phyloP scores from a whole-genome alignment of 1,140 invertebrate species.

The Psilanteris sp. region DNA sequence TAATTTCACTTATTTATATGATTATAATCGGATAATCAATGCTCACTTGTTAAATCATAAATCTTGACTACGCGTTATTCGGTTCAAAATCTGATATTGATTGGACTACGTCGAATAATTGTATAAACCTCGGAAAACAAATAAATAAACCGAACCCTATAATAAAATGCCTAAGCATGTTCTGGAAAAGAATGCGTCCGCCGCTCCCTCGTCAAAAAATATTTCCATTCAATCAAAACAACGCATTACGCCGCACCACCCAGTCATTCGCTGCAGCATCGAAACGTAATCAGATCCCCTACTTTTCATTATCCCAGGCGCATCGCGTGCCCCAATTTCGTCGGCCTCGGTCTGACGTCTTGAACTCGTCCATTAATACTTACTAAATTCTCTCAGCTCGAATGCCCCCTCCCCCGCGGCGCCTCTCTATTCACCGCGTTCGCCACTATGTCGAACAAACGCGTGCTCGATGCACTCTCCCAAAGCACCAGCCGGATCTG shows the following conservation, averaged over 20 bases:
- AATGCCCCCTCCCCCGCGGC: not conserved
- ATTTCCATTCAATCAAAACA: slow-evolving; percentile 24
- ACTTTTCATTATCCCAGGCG: slow-evolving; percentile 28
- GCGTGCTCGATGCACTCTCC: slow-evolving; percentile 24
- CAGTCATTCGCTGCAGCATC: slow-evolving; percentile 6
- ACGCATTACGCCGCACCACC: slow-evolving; percentile 5
- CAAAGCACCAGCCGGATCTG: slow-evolving; percentile 12
- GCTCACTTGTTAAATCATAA: no score
- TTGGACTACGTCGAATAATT: no score
- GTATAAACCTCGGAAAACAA: no score
- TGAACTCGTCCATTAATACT: slow-evolving; percentile 44
- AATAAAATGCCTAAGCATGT: not conserved
- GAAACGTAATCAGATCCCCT: slow-evolving; percentile 21
- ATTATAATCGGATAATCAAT: no score
- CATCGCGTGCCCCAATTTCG: slow-evolving; percentile 43
- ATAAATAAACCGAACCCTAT: no score
- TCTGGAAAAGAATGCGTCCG: slow-evolving; percentile 3
- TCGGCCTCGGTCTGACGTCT: slow-evolving; percentile 11
- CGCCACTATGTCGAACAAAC: not conserved
- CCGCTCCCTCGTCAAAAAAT: slow-evolving; percentile 10
- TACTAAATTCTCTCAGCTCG: slow-evolving; percentile 20
- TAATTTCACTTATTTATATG: no score
- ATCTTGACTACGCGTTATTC: no score
- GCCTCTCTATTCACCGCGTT: slow-evolving; percentile 3
- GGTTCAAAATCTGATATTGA: no score